phyloP scores from a whole-genome alignment of 2,113 vertebrate genomes.

The chimpanzee (Pan troglodytes) region NHGRI_mPanTro3-v2.1_pri NC_086015.1:45601001-45601500 shows the following conservation, averaged over 20 bases:
- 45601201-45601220: background rate
- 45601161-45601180: background rate
- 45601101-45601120: background rate
- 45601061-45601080: background rate
- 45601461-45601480: background rate
- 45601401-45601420: background rate
- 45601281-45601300: background rate
- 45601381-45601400: background rate
- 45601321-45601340: background rate
- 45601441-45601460: background rate
- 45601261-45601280: background rate
- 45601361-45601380: background rate
- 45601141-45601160: background rate
- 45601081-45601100: background rate
- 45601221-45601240: background rate
- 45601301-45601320: background rate
- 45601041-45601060: too few species aligned
- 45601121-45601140: background rate
- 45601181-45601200: background rate
- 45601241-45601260: background rate
- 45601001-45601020: background rate
- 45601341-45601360: background rate
- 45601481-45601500: background rate
- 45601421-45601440: background rate
- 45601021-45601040: background rate